Percentiles rank a stretch among this genome's conserved stretches.
Conservation (phyloP, 2,888 invertebrate species). For the Sinohyriopsis cumingii region DNA sequence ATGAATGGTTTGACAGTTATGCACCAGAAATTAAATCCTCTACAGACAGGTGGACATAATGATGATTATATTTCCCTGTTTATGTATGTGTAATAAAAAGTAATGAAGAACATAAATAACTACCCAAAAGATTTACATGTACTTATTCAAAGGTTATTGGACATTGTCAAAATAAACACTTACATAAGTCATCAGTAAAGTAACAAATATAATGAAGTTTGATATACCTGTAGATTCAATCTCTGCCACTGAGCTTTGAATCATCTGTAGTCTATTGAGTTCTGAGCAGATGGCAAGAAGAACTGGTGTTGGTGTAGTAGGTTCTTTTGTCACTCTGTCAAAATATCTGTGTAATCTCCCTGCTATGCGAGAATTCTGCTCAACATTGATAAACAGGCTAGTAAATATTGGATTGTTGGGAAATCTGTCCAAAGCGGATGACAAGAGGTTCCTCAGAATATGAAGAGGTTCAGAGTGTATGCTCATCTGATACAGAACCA, state of each 20-base stretch:
- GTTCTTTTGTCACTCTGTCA: constrained; percentile 35
- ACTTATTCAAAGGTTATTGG: too few relatives aligned
- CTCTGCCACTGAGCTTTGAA: too few relatives aligned
- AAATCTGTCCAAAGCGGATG: constrained; percentile 48
- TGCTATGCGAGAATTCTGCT: constrained; percentile 55
- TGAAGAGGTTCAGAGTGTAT: constrained; percentile 42
- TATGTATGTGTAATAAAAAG: too few relatives aligned
- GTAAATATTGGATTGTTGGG: constrained; percentile 57
- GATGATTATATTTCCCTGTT: too few relatives aligned
- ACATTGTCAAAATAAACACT: too few relatives aligned
- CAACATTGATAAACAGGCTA: constrained; percentile 56
- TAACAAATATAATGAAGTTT: neutral
- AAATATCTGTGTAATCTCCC: constrained; percentile 61
- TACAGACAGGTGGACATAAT: too few relatives aligned
- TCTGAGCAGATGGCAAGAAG: constrained; percentile 52
- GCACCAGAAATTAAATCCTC: too few relatives aligned
- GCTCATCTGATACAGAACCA: constrained; percentile 55
- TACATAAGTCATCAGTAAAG: too few relatives aligned
- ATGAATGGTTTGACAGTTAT: too few relatives aligned
- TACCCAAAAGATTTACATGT: too few relatives aligned
- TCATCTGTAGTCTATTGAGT: constrained; percentile 29
- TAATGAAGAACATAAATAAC: too few relatives aligned
- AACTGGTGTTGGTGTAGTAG: constrained; percentile 33
- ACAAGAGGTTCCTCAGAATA: constrained; percentile 47
- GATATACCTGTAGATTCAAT: too few relatives aligned